Evolutionary conservation across 92 coral and sea anemone genomes (phyloP), one percentile per base, ranked within the genome.

Genomic region (Epizoanthus scotinus): DNA sequence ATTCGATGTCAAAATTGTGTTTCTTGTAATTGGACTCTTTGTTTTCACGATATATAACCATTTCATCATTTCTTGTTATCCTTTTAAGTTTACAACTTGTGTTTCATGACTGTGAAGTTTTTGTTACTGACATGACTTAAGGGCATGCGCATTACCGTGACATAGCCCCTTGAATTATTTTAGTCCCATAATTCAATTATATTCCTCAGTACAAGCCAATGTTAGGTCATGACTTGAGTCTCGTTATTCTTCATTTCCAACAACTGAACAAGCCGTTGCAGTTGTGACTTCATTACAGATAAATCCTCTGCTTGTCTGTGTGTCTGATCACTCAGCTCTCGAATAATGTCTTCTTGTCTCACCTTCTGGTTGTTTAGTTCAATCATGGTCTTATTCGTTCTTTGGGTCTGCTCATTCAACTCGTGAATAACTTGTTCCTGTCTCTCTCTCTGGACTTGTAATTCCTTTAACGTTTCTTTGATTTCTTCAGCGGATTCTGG

Each of bases 211-310:
- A 44, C 1, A 12, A 44, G 52, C 2, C 52, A 9, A 12, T 44
- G 15, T 44, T 44, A 44, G 2, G 52, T 8, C 52, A 44, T 44
- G 52, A 2, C 52, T 44, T 12, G 52, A 8, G 52, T 0, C 10
- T 44, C 52, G 52, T 34, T 34, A 6, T 72, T 34, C 78, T 57
- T 73, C 21, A 20, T 10, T 34, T 58, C 55, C 18, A 73, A 17
- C n/a, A 74, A 36, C 28, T 74, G 67, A 74, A 74, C 38, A n/a
- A 34, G 80, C 36, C 22, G 58, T 74, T 58, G 54, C 3, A 74
- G 66, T 31, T 57, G 44, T 12, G 53, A 74, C 42, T 74, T 58
- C 5, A 73, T 20, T 54, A 65, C 31, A 26, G 42, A 24, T 18
- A 47, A 22, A 47, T 72, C 36, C 3, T 72, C 49, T 63, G 34